Evolutionary conservation across 2,888 invertebrate genomes (phyloP).

Genomic region (Synergus itoensis): DNA sequence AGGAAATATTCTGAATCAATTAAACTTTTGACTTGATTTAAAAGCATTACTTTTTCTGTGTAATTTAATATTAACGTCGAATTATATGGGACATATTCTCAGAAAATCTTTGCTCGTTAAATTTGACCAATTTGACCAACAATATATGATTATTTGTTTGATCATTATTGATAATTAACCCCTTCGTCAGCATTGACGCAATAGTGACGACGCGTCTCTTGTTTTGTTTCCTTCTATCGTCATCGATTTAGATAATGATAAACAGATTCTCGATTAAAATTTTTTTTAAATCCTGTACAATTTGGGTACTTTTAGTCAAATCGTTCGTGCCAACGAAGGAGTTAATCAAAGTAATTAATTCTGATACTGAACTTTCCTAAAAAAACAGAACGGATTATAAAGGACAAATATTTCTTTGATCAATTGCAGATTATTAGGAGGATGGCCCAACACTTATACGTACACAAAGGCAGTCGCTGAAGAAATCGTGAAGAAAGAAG

Average conservation of each 20-base stretch:
- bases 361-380: background rate
- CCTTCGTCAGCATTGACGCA: too few species aligned
- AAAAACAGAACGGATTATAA: background rate
- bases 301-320: too few species aligned
- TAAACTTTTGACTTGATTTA: too few species aligned
- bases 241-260: too few species aligned
- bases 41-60: too few species aligned
- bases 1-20: too few species aligned
- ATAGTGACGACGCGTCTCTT: too few species aligned
- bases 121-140: background rate
- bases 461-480: constrained; percentile 95
- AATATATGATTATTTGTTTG: background rate
- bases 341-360: background rate
- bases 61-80: too few species aligned
- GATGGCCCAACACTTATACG: constrained; percentile 94
- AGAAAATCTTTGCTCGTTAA: background rate
- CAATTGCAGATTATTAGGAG: constrained; percentile 81
- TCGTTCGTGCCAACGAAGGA: background rate
- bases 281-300: too few species aligned
- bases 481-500: constrained; percentile 84
- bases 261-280: too few species aligned
- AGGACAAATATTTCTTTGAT: background rate
- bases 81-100: background rate
- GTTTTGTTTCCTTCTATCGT: too few species aligned
- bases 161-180: background rate